These are phyloP conservation scores for Sceloporus undulatus DNA, from an alignment of 2,113 vertebrate genomes.

Conservation along the genomic window DNA sequence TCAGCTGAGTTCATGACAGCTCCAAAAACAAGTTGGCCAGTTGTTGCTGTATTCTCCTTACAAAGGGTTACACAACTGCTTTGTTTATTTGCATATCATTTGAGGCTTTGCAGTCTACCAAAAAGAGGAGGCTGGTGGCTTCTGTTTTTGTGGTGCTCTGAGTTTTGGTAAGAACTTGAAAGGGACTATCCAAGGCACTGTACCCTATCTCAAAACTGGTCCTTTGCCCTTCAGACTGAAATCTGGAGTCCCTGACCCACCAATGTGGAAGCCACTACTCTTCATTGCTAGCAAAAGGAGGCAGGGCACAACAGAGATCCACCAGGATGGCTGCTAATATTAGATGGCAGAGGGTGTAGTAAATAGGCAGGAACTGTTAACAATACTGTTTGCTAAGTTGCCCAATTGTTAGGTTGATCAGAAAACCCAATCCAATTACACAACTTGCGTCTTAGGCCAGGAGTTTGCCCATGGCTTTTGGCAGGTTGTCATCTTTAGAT, in stretches of 20 bases:
- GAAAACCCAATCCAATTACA: background rate
- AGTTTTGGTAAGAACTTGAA: too few species aligned
- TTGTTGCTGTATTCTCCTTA: background rate
- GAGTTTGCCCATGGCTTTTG: background rate
- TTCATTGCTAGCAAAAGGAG: background rate
- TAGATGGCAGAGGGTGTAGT: background rate
- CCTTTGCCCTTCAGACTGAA: too few species aligned
- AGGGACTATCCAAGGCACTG: too few species aligned
- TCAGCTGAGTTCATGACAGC: background rate
- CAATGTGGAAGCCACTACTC: too few species aligned
- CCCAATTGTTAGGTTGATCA: background rate
- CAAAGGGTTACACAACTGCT: background rate
- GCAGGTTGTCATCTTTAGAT: background rate
- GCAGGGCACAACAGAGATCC: background rate
- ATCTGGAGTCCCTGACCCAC: too few species aligned
- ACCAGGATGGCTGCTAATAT: background rate
- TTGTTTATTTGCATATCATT: constrained; percentile 16
- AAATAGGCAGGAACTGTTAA: background rate
- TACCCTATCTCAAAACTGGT: too few species aligned
- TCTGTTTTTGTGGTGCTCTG: too few species aligned
- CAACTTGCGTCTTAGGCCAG: background rate
- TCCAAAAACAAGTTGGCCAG: background rate
- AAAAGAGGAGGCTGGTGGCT: too few species aligned
- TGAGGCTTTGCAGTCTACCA: background rate
- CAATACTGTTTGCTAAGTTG: background rate